These are phyloP conservation scores for Macrophya annulata DNA, from an alignment of 2,888 invertebrate genomes.

Conservation along the genomic window DNA sequence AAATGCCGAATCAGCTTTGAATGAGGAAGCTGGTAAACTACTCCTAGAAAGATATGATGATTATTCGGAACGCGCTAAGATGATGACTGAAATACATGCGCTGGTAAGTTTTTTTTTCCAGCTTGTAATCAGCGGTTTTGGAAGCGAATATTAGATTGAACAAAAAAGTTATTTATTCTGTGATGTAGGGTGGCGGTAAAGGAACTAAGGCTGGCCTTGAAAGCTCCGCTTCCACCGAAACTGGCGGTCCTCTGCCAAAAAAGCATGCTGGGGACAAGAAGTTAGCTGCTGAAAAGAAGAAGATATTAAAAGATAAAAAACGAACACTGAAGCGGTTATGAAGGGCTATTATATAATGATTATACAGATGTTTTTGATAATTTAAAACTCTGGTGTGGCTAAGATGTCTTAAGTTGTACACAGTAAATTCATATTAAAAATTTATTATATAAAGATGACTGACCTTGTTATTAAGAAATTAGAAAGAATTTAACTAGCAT, in stretches of 20 bases:
- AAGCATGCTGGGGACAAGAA: constrained; percentile 93
- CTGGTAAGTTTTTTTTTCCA: constrained; percentile 80
- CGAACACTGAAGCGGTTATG: constrained; percentile 93
- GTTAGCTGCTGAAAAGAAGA: constrained; percentile 87
- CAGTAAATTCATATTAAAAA: constrained; percentile 73
- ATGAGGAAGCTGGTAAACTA: constrained; percentile 97
- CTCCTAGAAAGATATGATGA: constrained; percentile 96
- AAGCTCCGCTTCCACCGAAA: constrained; percentile 76
- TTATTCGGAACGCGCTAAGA: constrained; percentile 93
- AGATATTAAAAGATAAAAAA: constrained; percentile 91
- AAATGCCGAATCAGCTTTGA: constrained; percentile 97
- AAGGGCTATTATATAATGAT: constrained; percentile 76
- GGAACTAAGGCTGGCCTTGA: constrained; percentile 78
- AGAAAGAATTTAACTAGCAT: constrained; percentile 64
- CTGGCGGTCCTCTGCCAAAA: constrained; percentile 90
- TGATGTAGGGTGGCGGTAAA: constrained; percentile 73
- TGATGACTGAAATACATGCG: constrained; percentile 96
- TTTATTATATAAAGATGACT: constrained; percentile 69
- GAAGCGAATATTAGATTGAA: not conserved
- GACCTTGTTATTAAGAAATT: constrained; percentile 71
- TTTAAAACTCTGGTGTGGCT: constrained; percentile 69
- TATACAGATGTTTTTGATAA: constrained; percentile 56
- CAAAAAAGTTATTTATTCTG: too few relatives aligned
- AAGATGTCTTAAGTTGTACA: constrained; percentile 72
- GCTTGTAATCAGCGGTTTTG: not conserved